Conservation (phyloP, 2,888 invertebrate genomes). For the Brachyptera risi region DNA sequence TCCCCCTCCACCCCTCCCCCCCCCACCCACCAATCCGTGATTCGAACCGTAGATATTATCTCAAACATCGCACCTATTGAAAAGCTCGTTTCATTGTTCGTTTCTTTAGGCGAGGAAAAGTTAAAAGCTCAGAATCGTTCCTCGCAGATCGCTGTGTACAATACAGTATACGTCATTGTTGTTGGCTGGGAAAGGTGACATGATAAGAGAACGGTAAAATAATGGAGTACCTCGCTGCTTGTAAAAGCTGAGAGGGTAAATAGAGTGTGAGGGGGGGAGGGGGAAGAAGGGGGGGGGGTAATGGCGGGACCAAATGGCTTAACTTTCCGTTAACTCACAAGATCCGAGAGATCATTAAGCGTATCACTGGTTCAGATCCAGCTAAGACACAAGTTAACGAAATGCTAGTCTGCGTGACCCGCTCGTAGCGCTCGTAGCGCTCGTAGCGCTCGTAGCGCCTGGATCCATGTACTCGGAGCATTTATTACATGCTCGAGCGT, state of each 20-base stretch:
- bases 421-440: no score
- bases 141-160: no score
- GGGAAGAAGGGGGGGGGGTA: background rate
- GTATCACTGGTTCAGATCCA: constrained; percentile 3
- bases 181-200: background rate
- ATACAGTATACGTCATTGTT: background rate
- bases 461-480: background rate
- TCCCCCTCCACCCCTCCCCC: no score
- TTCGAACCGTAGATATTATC: background rate
- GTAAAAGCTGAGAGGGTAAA: constrained; percentile 12
- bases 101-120: background rate
- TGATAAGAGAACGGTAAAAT: background rate
- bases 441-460: no score
- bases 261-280: no score
- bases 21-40: no score
- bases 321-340: constrained; percentile 18
- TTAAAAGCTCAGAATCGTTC: background rate
- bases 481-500: background rate
- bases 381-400: background rate
- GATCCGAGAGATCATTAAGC: constrained; percentile 17
- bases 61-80: background rate
- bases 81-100: constrained; percentile 7
- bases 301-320: constrained; percentile 12
- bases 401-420: background rate
- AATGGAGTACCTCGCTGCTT: constrained; percentile 12